phyloP scores from a whole-genome alignment of 1,140 invertebrate species.

The fruit fly (Drosophila melanogaster) region Release_6_plus_ISO1_MT NC_004354.4:1764501-1765000 shows the following conservation, averaged over 20 bases:
- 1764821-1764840: slow-evolving; percentile 77
- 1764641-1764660: background rate
- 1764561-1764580: slow-evolving; percentile 72
- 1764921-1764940: slow-evolving; percentile 76
- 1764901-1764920: slow-evolving; percentile 79
- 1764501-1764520: background rate
- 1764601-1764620: slow-evolving; percentile 72
- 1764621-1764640: slow-evolving; percentile 47
- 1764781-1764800: slow-evolving; percentile 38
- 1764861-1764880: slow-evolving; percentile 20
- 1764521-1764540: slow-evolving; percentile 2
- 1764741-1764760: background rate
- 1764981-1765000: slow-evolving; percentile 51
- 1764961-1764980: slow-evolving; percentile 62
- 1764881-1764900: slow-evolving; percentile 49
- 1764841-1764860: slow-evolving; percentile 55
- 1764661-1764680: background rate
- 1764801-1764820: slow-evolving; percentile 67
- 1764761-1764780: slow-evolving; percentile 2
- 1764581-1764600: slow-evolving; percentile 32
- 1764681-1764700: slow-evolving; percentile 11
- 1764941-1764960: slow-evolving; percentile 78
- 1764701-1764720: slow-evolving; percentile 52
- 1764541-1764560: slow-evolving; percentile 43
- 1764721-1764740: slow-evolving; percentile 36